Conservation (phyloP, 2,113 vertebrate species). For the Copsychus sechellarum region DNA sequence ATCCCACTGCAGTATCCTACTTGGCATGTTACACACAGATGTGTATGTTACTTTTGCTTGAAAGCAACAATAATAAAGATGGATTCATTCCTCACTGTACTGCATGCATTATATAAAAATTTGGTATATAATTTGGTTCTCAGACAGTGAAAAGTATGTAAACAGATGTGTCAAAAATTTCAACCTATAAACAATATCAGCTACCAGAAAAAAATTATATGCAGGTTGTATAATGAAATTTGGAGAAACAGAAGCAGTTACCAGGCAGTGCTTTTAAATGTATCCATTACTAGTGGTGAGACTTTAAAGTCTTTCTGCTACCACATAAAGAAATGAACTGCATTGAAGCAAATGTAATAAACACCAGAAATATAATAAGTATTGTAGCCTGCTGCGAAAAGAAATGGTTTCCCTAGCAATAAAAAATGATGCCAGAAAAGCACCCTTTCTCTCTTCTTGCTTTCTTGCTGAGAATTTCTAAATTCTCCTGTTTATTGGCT, state of each 20-base stretch:
- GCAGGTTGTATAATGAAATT: background rate
- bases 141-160: background rate
- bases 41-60: background rate
- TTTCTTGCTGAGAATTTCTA: background rate
- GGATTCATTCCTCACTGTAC: background rate
- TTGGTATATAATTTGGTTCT: background rate
- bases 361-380: background rate
- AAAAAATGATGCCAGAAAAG: background rate
- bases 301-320: background rate
- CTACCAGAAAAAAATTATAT: background rate
- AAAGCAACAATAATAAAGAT: background rate
- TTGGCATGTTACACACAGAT: background rate
- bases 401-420: slow-evolving; percentile 40
- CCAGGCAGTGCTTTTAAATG: background rate
- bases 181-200: background rate
- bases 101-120: background rate
- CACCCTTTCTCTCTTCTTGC: background rate
- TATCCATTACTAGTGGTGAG: background rate
- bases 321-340: background rate
- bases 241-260: background rate
- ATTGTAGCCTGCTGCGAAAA: background rate
- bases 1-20: background rate
- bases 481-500: background rate
- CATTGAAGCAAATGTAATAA: background rate
- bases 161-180: background rate